Evolutionary conservation across 2,888 invertebrate genomes (phyloP), one percentile per base, ranked within the genome.

Genomic region (Epinotia ramella): DNA sequence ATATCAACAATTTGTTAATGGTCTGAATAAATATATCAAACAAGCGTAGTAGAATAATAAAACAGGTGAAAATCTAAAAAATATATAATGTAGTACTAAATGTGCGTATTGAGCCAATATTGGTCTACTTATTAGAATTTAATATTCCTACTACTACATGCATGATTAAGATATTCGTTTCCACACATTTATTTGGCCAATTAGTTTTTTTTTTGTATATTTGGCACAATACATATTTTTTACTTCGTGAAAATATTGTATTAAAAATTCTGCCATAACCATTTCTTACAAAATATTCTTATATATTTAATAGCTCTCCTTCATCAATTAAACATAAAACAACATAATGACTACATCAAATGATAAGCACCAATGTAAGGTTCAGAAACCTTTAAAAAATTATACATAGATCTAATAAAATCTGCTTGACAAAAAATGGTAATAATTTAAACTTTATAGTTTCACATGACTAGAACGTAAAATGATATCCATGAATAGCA

Each of bases 381-480:
- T 33, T 33, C 9, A 28, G 33, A 59, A 40, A 59, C 68, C 16
- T 20, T 20, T 24, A 69, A 11, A 49, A 46, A 44, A 57, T 49
- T n/a, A 59, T 9, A 60, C 0, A 28, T 20, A 3, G 12, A 9
- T 40, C 3, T 59, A 24, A 33, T 7, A 59, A 68, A 59, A 40
- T 11, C 24, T 4, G 16, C 20, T 44, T 33, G 44, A 33, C 6
- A 33, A 33, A 6, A 33, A 7, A 33, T 33, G 33, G 33, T 33
- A 33, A 6, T 33, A 7, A 33, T 33, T 33, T 33, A 3, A 33
- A 18, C 33, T 18, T 40, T 49, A 18, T 18, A 64, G 56, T 64
- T 64, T 56, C 56, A 44, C 40, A 71, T 64, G 71, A 71, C 71
- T 71, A 71, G 71, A 71, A 40, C 11, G 63, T 64, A 44, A 71